Percentiles rank a stretch among this genome's conserved stretches.
Conservation (phyloP, 2,113 vertebrate genomes). For the Nanorana parkeri region DNA sequence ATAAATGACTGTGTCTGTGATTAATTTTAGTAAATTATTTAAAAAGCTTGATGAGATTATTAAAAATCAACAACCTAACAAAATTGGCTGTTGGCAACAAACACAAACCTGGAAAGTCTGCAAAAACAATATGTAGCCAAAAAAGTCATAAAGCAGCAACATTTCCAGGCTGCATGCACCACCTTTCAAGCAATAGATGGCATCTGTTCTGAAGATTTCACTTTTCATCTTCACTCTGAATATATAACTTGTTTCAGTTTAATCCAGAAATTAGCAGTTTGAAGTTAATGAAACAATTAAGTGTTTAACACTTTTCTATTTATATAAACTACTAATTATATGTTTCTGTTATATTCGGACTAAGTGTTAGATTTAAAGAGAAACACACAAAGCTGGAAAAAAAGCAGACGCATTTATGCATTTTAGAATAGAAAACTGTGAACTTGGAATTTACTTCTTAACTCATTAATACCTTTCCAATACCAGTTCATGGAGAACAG, state of each 20-base stretch:
- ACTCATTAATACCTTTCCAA: no score
- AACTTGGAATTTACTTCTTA: no score
- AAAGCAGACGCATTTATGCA: neutral
- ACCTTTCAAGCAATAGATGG: constrained; percentile 16
- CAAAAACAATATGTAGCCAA: no score
- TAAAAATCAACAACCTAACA: no score
- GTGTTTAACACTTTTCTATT: constrained; percentile 26
- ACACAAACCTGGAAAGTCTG: no score
- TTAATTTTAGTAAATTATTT: no score
- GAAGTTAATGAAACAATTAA: constrained; percentile 9
- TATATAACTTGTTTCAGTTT: neutral
- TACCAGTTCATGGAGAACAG: no score
- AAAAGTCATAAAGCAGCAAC: no score
- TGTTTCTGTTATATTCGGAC: constrained; percentile 8
- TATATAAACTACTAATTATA: constrained; percentile 2
- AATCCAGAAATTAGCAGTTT: constrained; percentile 10
- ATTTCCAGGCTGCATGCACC: neutral
- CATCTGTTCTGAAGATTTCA: constrained; percentile 30
- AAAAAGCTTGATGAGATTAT: no score
- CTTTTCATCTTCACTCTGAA: neutral
- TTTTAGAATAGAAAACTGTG: no score
- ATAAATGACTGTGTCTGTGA: no score
- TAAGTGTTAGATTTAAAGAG: neutral
- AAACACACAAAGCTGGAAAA: neutral
- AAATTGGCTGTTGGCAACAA: no score